Evolutionary conservation across 2,797 vertebrate genomes (phyloP), one percentile per base, ranked within the genome.

Genomic region (Enteromius unitaeniatus): DNA sequence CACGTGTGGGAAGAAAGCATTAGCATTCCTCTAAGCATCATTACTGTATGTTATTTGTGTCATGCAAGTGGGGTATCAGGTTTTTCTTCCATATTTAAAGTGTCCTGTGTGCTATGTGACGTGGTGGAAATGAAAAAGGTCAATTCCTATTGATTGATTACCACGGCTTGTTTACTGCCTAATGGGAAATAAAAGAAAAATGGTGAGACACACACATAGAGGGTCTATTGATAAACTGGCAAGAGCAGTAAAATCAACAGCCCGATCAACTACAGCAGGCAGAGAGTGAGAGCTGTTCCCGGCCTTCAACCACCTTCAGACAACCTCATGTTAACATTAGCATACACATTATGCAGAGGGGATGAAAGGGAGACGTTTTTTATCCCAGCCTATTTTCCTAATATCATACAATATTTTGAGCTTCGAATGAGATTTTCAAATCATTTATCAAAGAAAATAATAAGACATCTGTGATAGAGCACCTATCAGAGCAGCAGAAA

Each of bases 101-200:
- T 58, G 64, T 60, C 19, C 64, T 60, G 26, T 58, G 74, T 37
- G 74, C 49, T 19, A 77, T 69, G 13, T 77, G 81, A 77, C 13
- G 0, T 45, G 23, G 23, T 40, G 49, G 62, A 68, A 82, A 69
- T 70, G 82, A 70, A 78, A 83, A 83, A 78, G 65, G 74, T 83
- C 65, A 78, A 77, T 83, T 68, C 13, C 37, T 23, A 83, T 78
- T 83, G 74, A 83, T 83, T 78, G 51, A 78, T 78, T 83, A 78
- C 82, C 75, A 78, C 1, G 51, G 74, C 65, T 83, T 70, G 82
- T 83, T 83, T 83, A 78, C 74, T 78, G 65, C 74, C 82, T 70
- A 60, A 83, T 83, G 82, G 51, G 82, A 83, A 83, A 83, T 83
- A 83, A 78, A 78, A 77, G 17, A 45, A 28, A 83, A 78, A 78